These are phyloP conservation scores for Eupelmus urozonus DNA, from an alignment of 2,888 invertebrate genomes.

Conservation along the genomic window DNA sequence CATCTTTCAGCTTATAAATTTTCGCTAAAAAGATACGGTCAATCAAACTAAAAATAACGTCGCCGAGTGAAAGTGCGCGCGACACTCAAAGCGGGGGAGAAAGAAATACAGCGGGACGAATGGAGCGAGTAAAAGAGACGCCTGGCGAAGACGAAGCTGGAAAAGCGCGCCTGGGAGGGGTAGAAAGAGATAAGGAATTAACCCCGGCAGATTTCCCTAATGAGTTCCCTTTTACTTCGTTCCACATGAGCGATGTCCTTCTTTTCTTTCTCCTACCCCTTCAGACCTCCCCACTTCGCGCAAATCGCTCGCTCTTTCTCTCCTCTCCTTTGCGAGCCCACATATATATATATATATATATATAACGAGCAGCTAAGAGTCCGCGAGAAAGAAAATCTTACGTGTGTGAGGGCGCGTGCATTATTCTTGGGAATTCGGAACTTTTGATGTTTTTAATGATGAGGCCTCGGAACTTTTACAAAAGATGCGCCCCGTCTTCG, in stretches of 20 bases:
- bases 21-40: background rate
- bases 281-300: slow-evolving; percentile 51
- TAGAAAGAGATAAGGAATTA: slow-evolving; percentile 66
- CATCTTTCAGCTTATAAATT: too few relatives aligned
- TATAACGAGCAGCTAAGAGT: slow-evolving; percentile 45
- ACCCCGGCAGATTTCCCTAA: slow-evolving; percentile 68
- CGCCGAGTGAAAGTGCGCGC: background rate
- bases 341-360: background rate
- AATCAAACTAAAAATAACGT: background rate
- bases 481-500: slow-evolving; percentile 23
- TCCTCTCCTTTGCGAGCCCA: background rate
- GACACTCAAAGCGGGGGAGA: slow-evolving; percentile 39
- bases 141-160: background rate
- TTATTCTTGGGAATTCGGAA: slow-evolving; percentile 51
- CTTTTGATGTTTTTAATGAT: slow-evolving; percentile 61
- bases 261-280: slow-evolving; percentile 55
- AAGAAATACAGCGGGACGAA: background rate
- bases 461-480: slow-evolving; percentile 40
- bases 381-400: slow-evolving; percentile 7
- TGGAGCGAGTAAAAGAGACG: slow-evolving; percentile 35
- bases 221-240: slow-evolving; percentile 66
- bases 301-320: slow-evolving; percentile 13
- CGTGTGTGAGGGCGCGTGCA: slow-evolving; percentile 11
- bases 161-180: slow-evolving; percentile 16
- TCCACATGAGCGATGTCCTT: slow-evolving; percentile 64